phyloP scores from a whole-genome alignment of 2,888 invertebrate genomes.

The Escarpia spicata region DNA sequence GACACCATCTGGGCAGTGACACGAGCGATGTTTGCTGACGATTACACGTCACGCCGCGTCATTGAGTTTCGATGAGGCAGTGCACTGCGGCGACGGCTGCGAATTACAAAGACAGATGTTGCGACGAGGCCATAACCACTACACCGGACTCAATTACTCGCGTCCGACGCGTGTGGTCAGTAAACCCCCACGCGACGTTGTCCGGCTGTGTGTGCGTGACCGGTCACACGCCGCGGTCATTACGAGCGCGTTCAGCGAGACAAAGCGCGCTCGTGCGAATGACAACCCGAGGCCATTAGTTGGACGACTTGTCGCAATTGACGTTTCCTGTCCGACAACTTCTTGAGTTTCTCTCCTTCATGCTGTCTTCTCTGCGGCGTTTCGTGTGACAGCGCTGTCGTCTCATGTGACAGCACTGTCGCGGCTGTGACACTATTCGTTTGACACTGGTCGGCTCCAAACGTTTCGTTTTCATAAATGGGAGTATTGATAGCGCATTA shows the following conservation, averaged over 20 bases:
- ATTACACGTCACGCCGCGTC: neutral
- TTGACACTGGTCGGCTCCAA: neutral
- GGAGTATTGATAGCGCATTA: neutral
- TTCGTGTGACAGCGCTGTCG: too few species aligned
- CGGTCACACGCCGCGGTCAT: neutral
- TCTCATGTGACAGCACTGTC: neutral
- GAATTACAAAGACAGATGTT: constrained; percentile 3
- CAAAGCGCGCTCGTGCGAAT: neutral
- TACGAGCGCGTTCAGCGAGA: neutral
- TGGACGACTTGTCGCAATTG: neutral
- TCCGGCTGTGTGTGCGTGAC: neutral
- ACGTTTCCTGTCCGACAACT: neutral
- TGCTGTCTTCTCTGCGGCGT: neutral
- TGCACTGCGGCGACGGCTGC: neutral
- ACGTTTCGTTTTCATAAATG: neutral
- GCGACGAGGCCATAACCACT: neutral
- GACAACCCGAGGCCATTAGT: neutral
- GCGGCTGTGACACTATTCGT: neutral
- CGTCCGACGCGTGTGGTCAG: neutral
- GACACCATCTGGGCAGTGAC: too few species aligned
- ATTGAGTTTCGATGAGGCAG: neutral
- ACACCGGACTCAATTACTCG: neutral
- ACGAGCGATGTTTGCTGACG: neutral
- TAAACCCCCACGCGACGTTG: neutral
- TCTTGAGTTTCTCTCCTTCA: neutral